Evolutionary conservation across 2,797 vertebrate genomes (phyloP).

Genomic region (Pangasius macronema): DNA sequence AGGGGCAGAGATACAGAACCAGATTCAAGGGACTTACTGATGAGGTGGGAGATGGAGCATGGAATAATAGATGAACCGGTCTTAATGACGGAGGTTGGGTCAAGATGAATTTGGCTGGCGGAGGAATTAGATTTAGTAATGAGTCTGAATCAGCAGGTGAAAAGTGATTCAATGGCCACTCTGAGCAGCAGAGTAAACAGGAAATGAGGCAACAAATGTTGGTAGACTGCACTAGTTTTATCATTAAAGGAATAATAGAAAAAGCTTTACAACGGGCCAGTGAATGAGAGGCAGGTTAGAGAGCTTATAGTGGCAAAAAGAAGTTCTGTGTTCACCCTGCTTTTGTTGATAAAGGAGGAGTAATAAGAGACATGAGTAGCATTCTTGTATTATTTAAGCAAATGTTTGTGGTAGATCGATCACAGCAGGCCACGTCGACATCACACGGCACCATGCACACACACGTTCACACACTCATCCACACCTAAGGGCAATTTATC

Average conservation of each 20-base stretch:
- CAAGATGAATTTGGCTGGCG: neutral
- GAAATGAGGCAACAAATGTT: conserved; percentile 6
- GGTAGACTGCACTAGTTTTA: neutral
- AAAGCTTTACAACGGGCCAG: neutral
- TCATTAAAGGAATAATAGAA: neutral
- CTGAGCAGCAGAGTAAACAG: conserved; percentile 8
- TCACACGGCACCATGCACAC: neutral
- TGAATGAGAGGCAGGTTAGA: neutral
- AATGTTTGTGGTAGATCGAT: neutral
- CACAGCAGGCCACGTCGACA: neutral
- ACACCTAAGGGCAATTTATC: neutral
- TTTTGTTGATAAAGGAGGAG: neutral
- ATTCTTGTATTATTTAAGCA: conserved; percentile 2
- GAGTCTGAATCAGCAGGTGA: neutral
- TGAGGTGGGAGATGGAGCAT: neutral
- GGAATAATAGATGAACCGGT: neutral
- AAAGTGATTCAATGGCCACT: conserved; percentile 5
- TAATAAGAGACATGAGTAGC: neutral
- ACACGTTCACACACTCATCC: neutral
- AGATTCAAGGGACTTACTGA: conserved; percentile 10
- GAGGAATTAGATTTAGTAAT: conserved; percentile 7
- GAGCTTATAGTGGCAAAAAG: neutral
- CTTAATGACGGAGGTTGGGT: conserved; percentile 4
- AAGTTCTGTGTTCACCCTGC: neutral
- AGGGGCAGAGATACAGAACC: neutral